Conservation (phyloP, 2,113 vertebrate species). For the Phoxinus phoxinus region DNA sequence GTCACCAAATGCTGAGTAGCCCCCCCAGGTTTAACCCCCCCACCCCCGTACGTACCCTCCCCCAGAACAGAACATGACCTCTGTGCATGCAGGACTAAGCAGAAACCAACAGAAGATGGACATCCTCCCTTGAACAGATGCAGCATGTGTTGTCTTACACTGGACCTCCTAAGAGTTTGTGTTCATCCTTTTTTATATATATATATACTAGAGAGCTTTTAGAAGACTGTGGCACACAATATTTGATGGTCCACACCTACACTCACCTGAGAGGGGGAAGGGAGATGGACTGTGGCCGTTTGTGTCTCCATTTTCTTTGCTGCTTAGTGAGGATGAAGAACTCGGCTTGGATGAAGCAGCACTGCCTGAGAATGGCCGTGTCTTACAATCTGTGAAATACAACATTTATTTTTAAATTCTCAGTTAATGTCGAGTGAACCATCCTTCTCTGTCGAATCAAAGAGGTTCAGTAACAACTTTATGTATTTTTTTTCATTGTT, state of each 20-base stretch:
- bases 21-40: neutral
- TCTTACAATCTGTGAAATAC: constrained; percentile 86
- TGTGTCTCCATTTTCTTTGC: constrained; percentile 87
- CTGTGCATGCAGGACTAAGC: neutral
- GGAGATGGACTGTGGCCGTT: constrained; percentile 90
- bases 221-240: neutral
- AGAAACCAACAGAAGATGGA: constrained; percentile 9
- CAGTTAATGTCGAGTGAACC: neutral
- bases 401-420: neutral
- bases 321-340: constrained; percentile 84
- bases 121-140: neutral
- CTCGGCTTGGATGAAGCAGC: constrained; percentile 86
- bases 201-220: neutral
- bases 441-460: neutral
- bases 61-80: constrained; percentile 37
- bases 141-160: neutral
- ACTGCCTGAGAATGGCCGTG: constrained; percentile 84
- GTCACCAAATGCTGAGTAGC: constrained; percentile 44
- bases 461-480: neutral
- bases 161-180: neutral
- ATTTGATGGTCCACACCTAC: neutral
- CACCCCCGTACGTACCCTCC: constrained; percentile 2
- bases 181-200: neutral
- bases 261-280: constrained; percentile 88
- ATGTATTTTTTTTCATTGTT: neutral